Evolutionary conservation across 1,140 invertebrate genomes (phyloP), one percentile per base, ranked within the genome.

Genomic region (Drosophila repleta): DNA sequence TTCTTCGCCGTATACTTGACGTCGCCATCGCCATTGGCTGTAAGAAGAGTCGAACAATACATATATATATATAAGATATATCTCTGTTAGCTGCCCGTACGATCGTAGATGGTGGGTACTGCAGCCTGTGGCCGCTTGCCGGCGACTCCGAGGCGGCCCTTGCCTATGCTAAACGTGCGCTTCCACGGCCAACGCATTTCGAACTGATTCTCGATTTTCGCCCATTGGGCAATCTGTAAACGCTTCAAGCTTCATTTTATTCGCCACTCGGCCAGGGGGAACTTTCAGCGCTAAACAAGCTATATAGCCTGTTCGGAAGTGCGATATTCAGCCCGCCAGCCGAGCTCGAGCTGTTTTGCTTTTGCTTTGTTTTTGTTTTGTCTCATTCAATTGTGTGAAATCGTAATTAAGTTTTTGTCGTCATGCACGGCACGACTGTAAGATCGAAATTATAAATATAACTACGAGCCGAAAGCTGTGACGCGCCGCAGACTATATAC

Each of bases 161-260:
- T 57, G 62, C 52, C 62, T 48, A 88, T 35, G 13, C 84, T 51
- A 35, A 88, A 70, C 76, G 83, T 83, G 69, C 67, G 83, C 62
- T 83, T 88, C 70, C 83, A 76, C 73, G 84, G 76, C 83, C 79
- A 88, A 79, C 83, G 83, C 83, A 88, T 88, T 88, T 68, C 75
- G 76, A 68, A 88, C 83, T 88, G 76, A 88, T 37, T 62, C 67
- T 51, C 32, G 29, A 29, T 74, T 82, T 73, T 35, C 11, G 32
- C 72, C 69, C 71, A 78, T 77, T 81, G 48, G 64, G 29, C 41
- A 53, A 71, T 51, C 57, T 78, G 58, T 67, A 75, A 80, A 45
- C 35, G 66, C 66, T 84, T 64, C 60, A 29, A 67, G 20, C 62
- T 58, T 18, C 60, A 74, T 15, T 48, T 52, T 80, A 62, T 69